Base-by-base conservation (phyloP, 2,797 vertebrate genomes). In the Brachymystax lenok region DNA sequence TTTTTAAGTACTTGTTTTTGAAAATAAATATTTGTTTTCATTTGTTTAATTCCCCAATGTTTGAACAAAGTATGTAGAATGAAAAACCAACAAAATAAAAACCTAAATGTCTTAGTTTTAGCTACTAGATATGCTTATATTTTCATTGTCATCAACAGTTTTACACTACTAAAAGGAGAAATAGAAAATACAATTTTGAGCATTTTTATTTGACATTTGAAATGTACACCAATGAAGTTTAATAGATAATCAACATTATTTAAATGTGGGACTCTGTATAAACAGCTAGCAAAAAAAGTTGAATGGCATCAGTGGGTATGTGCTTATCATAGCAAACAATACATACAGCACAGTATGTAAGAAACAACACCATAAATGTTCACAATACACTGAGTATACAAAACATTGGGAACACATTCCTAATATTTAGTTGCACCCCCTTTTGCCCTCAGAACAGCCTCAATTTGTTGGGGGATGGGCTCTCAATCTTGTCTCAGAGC, bases 51-150 rank as follows among this genome's bases (percentile, higher is more conserved):
- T 93, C 90, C 84, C 86, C 82, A 92, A 92, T 91, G 89, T 93
- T 94, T 93, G 89, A 93, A 92, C 86, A 92, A 92, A 90, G 82
- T 92, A 92, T 93, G 90, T 93, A 93, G 91, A 92, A 84, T 89
- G 88, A 83, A 92, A 91, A 88, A 92, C 86, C 83, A 90, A 93
- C 90, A 90, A 94, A 95, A 94, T 94, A 94, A 94, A 95, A 46
- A 82, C 89, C 88, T 91, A 46, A 69, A 7, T 7, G 69, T 30
- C 56, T 74, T 28, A 14, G 12, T 13, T 66, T 28, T 28, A 56
- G 52, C 52, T 54, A 54, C 17, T 19, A 5, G 54, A 56, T 19
- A 56, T 56, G 17, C 16, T 56, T 56, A 12, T 7, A 21, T 17
- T 59, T 59, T 59, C 56, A 21, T 59, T 21, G 17, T 56, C 52